Percentiles rank a stretch among this genome's conserved stretches.
Conservation (phyloP, 2,888 invertebrate genomes). For the Caenorhabditis sp. region DNA sequence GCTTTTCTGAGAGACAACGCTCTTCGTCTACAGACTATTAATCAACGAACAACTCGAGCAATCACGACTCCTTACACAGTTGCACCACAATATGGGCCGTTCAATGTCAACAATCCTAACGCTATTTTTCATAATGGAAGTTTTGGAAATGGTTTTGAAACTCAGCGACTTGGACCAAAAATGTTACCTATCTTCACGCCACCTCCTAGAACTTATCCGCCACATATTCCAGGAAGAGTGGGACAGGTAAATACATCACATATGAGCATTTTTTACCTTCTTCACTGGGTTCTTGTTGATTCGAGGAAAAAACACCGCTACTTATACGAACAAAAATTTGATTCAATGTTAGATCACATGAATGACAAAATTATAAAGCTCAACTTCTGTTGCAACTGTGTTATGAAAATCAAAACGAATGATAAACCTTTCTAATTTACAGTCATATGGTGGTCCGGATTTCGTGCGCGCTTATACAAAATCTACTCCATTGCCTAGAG, state of each 20-base stretch:
- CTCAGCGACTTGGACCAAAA: constrained; percentile 49
- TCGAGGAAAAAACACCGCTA: too few species aligned
- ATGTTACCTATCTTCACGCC: constrained; percentile 61
- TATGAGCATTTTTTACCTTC: neutral
- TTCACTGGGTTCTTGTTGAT: too few species aligned
- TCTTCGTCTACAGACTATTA: constrained; percentile 33
- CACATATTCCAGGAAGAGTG: constrained; percentile 26
- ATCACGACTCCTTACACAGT: constrained; percentile 46
- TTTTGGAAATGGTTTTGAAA: constrained; percentile 35
- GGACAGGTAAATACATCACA: constrained; percentile 27
- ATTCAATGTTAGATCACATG: too few species aligned
- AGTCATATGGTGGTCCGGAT: constrained; percentile 58
- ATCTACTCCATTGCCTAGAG: constrained; percentile 35
- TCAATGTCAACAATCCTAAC: constrained; percentile 66
- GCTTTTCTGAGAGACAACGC: constrained; percentile 46
- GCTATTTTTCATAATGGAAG: constrained; percentile 54
- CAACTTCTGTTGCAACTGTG: too few species aligned
- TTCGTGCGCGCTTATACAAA: constrained; percentile 29
- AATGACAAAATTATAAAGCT: too few species aligned
- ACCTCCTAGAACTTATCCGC: constrained; percentile 49
- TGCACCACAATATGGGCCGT: constrained; percentile 66
- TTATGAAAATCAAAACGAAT: too few species aligned
- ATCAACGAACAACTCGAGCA: constrained; percentile 38
- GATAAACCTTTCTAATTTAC: constrained; percentile 17
- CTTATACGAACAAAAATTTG: too few species aligned